Evolutionary conservation across 2,797 vertebrate genomes (phyloP).

Genomic region (Potorous gilbertii): DNA sequence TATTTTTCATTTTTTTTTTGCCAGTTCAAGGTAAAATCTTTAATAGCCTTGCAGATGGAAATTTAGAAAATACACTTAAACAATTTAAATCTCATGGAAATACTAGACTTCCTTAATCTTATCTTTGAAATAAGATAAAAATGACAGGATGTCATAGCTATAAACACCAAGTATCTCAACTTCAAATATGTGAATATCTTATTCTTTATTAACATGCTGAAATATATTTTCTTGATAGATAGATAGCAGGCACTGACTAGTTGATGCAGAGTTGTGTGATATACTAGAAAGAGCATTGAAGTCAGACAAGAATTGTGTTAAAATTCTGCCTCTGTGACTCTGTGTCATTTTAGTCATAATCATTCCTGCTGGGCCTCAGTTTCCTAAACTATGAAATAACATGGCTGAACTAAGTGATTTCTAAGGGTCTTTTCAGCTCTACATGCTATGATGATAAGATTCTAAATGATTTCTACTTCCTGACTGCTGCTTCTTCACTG

Average conservation of each 20-base stretch:
- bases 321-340: background rate
- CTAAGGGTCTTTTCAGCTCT: background rate
- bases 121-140: background rate
- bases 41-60: constrained; percentile 52
- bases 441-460: background rate
- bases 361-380: background rate
- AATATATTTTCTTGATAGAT: constrained; percentile 56
- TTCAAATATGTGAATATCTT: constrained; percentile 55
- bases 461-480: background rate
- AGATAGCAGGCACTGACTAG: constrained; percentile 45
- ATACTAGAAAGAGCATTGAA: background rate
- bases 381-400: background rate
- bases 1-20: constrained; percentile 63
- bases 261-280: background rate
- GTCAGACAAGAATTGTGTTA: background rate
- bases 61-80: constrained; percentile 42
- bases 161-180: constrained; percentile 32
- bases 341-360: background rate
- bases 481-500: background rate
- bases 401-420: background rate
- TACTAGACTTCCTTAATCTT: constrained; percentile 14
- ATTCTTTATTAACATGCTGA: constrained; percentile 7
- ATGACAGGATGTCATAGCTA: background rate
- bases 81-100: constrained; percentile 53
- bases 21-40: constrained; percentile 8